A percentile compares a stretch with the other conserved stretches of the same genome.
Conservation (phyloP, 35 echinoderm and acorn worm species). For the Acanthaster planci region DNA sequence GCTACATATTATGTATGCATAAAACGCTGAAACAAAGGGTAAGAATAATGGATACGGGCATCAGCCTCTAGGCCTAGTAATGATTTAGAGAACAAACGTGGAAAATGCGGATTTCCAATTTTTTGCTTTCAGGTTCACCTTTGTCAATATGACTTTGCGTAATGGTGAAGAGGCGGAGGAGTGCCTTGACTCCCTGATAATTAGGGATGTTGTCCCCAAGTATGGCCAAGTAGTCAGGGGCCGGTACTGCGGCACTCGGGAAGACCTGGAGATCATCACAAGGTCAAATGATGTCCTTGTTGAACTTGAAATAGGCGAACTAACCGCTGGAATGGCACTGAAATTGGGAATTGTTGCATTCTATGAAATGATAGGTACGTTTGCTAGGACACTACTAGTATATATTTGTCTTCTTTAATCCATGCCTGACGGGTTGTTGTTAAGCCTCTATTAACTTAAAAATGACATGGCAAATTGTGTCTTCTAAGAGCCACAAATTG, state of each 20-base stretch:
- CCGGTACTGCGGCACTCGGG: conserved; percentile 54
- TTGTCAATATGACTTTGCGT: conserved; percentile 68
- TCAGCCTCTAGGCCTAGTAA: too few relatives aligned
- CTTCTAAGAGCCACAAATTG: too few relatives aligned
- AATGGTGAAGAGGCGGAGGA: conserved; percentile 21
- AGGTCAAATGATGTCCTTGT: conserved; percentile 53
- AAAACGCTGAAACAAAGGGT: too few relatives aligned
- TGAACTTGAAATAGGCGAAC: conserved; percentile 37
- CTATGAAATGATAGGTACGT: conserved; percentile 63
- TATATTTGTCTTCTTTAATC: too few relatives aligned
- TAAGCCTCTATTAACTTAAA: too few relatives aligned
- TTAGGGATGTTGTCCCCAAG: conserved; percentile 56
- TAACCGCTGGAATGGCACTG: conserved; percentile 59
- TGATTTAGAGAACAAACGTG: too few relatives aligned
- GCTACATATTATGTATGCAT: too few relatives aligned
- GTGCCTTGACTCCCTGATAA: conserved; percentile 67
- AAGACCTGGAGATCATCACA: conserved; percentile 40
- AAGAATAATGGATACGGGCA: too few relatives aligned
- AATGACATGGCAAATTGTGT: too few relatives aligned
- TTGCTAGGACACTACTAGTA: too few relatives aligned
- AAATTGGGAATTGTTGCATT: conserved; percentile 53
- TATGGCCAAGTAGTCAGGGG: conserved; percentile 50
- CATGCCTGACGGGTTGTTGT: too few relatives aligned
- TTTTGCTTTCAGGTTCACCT: conserved; percentile 62
- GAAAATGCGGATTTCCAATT: too few relatives aligned